Conservation (phyloP, 1,140 invertebrate species). For the Muscidifurax raptorellus region DNA sequence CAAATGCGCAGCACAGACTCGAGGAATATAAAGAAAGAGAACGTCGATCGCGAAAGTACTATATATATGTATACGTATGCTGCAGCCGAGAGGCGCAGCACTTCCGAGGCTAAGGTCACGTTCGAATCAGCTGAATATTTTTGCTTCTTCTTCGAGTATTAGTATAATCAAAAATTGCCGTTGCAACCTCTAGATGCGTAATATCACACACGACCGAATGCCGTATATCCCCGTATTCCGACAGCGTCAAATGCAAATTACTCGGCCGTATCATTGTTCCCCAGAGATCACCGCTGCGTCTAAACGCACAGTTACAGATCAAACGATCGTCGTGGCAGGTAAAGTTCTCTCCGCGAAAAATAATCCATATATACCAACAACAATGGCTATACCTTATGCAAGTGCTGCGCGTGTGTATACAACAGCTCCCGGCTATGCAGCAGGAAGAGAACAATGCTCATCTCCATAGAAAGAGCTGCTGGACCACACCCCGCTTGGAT, state of each 20-base stretch:
- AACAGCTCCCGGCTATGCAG: neutral
- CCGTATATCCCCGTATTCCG: too few relatives aligned
- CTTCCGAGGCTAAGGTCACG: slow-evolving; percentile 53
- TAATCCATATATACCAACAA: neutral
- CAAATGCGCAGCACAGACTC: neutral
- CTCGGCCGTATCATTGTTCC: too few relatives aligned
- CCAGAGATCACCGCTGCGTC: neutral
- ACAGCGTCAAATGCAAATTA: too few relatives aligned
- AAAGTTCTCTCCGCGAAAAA: neutral
- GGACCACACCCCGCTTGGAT: slow-evolving; percentile 28
- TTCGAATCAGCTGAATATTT: slow-evolving; percentile 3
- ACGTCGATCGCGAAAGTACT: neutral
- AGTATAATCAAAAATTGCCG: too few relatives aligned
- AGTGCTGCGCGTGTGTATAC: neutral
- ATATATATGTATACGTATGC: neutral
- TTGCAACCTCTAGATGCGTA: too few relatives aligned
- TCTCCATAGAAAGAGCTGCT: slow-evolving; percentile 64
- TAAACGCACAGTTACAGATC: too few relatives aligned
- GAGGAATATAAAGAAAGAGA: neutral
- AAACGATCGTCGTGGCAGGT: neutral
- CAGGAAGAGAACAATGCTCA: slow-evolving; percentile 47
- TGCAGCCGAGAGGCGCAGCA: slow-evolving; percentile 7
- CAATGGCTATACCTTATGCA: neutral
- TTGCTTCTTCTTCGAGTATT: neutral
- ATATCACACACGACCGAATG: too few relatives aligned